Base-by-base conservation (phyloP, 1,140 invertebrate genomes). In the Drosophila watanabei region DNA sequence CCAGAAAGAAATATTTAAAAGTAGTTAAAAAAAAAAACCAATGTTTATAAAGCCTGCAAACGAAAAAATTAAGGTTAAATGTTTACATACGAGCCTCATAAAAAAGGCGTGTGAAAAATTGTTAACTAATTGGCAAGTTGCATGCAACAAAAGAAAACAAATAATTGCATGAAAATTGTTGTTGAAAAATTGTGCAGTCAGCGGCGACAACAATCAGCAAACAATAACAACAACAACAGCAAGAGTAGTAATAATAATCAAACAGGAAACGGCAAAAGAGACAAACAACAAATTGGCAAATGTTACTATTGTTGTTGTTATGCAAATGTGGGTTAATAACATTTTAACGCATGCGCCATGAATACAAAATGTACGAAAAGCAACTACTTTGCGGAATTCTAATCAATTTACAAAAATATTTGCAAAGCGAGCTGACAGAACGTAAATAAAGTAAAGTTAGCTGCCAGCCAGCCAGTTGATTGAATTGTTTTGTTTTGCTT, bases 321-420 rank as follows among this genome's bases (percentile, higher is more conserved):
- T 89, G 86, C 86, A 89, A 89, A 89, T 89, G 79, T 90, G 75
- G 86, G 86, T 89, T 89, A 90, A 89, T 89, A 89, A 89, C 86
- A 86, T 90, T 89, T 82, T 49, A 72, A 56, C 75, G 86, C 82
- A 90, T 76, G 87, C 79, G 82, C 86, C 60, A 68, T 84, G 85
- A 77, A 89, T 89, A 72, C 57, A 65, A 82, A 88, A 75, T 24
- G 37, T 49, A 24, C 33, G 13, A 24, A 28, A 16, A 14, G 20
- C 8, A n/a, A 56, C 54, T 39, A 39, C 54, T 41, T 51, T 14
- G 30, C 20, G 51, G 71, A 75, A 75, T 75, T 75, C 72, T 64
- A 75, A 75, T 75, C 59, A 61, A 60, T 75, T 59, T 37, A 41
- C 49, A 56, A 63, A 63, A 43, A 52, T 66, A 39, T 57, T 35